Evolutionary conservation across 2,888 invertebrate species (phyloP).

Genomic region (Microchrysa polita): DNA sequence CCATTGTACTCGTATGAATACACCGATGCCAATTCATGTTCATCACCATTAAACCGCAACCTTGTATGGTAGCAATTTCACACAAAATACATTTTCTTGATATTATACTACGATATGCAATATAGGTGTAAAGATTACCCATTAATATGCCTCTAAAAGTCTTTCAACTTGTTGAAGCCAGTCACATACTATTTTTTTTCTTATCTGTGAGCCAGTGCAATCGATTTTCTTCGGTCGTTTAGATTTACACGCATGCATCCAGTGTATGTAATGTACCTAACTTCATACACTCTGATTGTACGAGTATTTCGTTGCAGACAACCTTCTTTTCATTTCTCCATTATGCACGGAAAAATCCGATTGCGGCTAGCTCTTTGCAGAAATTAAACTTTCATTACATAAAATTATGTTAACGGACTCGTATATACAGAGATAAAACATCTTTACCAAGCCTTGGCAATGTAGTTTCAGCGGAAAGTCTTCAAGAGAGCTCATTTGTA

Average conservation of each 20-base stretch:
- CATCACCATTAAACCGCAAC: background rate
- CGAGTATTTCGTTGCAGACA: background rate
- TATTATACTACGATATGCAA: no score
- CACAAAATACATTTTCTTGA: background rate
- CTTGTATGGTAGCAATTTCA: background rate
- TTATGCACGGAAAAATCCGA: background rate
- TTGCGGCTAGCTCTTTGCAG: background rate
- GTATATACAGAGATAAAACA: background rate
- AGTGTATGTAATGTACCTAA: no score
- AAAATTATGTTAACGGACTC: background rate
- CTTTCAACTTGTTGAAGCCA: background rate
- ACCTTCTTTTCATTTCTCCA: background rate
- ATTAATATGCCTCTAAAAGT: no score
- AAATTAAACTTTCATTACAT: background rate
- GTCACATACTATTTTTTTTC: no score
- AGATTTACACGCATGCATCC: no score
- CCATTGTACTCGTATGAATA: no score
- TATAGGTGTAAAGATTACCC: no score
- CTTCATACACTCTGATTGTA: no score
- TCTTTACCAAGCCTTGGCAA: background rate
- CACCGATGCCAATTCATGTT: no score
- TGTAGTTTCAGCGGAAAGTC: no score
- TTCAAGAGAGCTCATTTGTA: background rate
- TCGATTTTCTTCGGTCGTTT: constrained; percentile 15
- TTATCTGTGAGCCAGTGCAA: background rate